phyloP scores from a whole-genome alignment of 2,113 vertebrate genomes.

The Mormyrus iriodes region DNA sequence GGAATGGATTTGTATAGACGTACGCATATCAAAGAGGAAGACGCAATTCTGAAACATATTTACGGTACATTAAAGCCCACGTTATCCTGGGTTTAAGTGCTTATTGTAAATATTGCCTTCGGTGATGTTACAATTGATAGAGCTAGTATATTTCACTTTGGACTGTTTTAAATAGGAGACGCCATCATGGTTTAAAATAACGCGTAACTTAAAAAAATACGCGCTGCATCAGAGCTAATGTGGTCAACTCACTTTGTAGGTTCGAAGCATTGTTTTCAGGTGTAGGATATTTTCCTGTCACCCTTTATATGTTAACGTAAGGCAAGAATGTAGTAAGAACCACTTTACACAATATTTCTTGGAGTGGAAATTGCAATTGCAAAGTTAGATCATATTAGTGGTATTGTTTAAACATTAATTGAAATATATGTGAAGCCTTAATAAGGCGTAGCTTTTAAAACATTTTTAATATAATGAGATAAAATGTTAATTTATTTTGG shows the following conservation, averaged over 20 bases:
- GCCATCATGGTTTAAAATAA: not conserved
- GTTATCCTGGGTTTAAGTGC: not conserved
- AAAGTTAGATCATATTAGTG: not conserved
- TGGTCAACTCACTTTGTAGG: not conserved
- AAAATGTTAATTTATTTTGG: not conserved
- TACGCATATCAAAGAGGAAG: not conserved
- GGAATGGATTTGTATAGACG: not conserved
- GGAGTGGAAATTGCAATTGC: not conserved
- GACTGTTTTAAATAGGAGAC: not conserved
- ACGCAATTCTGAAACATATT: not conserved
- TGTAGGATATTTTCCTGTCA: not conserved
- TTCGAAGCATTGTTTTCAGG: not conserved
- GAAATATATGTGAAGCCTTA: not conserved
- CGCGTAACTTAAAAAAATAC: not conserved
- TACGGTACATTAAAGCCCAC: not conserved
- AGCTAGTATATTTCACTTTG: not conserved
- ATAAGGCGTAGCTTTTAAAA: not conserved
- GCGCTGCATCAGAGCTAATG: not conserved
- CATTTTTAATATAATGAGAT: not conserved
- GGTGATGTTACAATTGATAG: not conserved
- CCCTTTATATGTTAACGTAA: not conserved
- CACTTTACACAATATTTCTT: not conserved
- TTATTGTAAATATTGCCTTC: not conserved
- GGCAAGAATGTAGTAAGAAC: not conserved
- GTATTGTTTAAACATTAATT: not conserved